Evolutionary conservation across 2,888 invertebrate species (phyloP).

Genomic region (Tyria jacobaeae): DNA sequence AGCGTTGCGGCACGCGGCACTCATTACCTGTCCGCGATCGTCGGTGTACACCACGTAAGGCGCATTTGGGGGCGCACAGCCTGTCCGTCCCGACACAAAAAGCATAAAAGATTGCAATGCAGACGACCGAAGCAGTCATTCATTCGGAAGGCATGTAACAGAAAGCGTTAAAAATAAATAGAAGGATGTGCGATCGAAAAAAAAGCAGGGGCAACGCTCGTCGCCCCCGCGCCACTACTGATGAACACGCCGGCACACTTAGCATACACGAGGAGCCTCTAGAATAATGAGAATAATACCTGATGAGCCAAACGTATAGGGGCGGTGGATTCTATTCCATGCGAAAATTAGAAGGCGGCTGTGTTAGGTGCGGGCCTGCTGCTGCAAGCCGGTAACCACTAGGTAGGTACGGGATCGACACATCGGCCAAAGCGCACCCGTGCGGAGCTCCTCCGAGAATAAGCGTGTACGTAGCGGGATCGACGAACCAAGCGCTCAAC

Average conservation of each 20-base stretch:
- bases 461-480: slow-evolving; percentile 86
- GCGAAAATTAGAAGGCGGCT: slow-evolving; percentile 85
- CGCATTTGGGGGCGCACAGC: slow-evolving; percentile 94
- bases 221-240: slow-evolving; percentile 73
- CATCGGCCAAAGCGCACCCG: slow-evolving; percentile 84
- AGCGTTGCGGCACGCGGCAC: slow-evolving; percentile 72
- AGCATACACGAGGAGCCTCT: slow-evolving; percentile 83
- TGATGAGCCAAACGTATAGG: slow-evolving; percentile 86
- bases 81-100: slow-evolving; percentile 81
- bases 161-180: slow-evolving; percentile 85
- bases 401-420: slow-evolving; percentile 77
- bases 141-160: slow-evolving; percentile 87
- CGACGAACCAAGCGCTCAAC: slow-evolving; percentile 84
- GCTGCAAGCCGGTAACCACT: slow-evolving; percentile 82
- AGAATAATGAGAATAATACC: slow-evolving; percentile 85
- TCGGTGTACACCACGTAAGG: slow-evolving; percentile 98
- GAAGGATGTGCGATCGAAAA: slow-evolving; percentile 80
- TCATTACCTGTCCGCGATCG: slow-evolving; percentile 97
- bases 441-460: slow-evolving; percentile 80
- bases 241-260: slow-evolving; percentile 80
- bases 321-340: slow-evolving; percentile 86
- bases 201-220: slow-evolving; percentile 69
- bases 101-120: slow-evolving; percentile 83
- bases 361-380: slow-evolving; percentile 85
- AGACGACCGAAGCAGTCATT: slow-evolving; percentile 85